Evolutionary conservation across 2,113 vertebrate species (phyloP), one percentile per base, ranked within the genome.

Genomic region (Percopsis transmontana): DNA sequence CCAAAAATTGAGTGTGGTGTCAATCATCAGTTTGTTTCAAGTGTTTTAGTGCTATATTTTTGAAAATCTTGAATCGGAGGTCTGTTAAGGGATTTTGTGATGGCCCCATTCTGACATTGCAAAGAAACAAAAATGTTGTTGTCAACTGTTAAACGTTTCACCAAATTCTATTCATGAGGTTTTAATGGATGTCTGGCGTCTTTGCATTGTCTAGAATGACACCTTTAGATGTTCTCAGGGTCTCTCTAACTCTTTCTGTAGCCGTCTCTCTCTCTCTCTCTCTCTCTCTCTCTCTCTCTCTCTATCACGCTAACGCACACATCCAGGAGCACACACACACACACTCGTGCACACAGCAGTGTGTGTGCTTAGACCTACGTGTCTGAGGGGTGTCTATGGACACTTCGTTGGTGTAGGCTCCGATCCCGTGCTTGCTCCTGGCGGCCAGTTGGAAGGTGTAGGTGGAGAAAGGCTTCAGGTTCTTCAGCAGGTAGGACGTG

Each of bases 401-500:
- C 81, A 99, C 94, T 90, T 98, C 96, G 20, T 96, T 90, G 56
- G 97, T 99, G 0, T 96, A 97, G 14, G 97, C 97, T 62, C 97
- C 97, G 14, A 98, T 90, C 65, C 97, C 97, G 76, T 98, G 95
- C 13, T 95, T 96, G 88, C 97, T 98, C 39, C 91, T 95, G 1
- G 97, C 97, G 41, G 97, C 95, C 55, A 99, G 90, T 65, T 97
- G 96, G 79, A 99, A 97, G 70, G 93, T 92, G 85, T 99, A 99
- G 51, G 95, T 91, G 80, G 95, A 97, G 89, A 99, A 99, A 33
- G 97, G 95, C 88, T 94, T 95, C 57, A 99, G 86, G 63, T 96
- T 96, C 90, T 98, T 96, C 19, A 99, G 80, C 16, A 96, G 93
- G 45, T 96, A 97, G 16, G 94, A 94, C 45, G 92, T 93, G 41